Evolutionary conservation across 2,888 invertebrate species (phyloP), one percentile per base, ranked within the genome.

Genomic region (Pemphredon lugubris): DNA sequence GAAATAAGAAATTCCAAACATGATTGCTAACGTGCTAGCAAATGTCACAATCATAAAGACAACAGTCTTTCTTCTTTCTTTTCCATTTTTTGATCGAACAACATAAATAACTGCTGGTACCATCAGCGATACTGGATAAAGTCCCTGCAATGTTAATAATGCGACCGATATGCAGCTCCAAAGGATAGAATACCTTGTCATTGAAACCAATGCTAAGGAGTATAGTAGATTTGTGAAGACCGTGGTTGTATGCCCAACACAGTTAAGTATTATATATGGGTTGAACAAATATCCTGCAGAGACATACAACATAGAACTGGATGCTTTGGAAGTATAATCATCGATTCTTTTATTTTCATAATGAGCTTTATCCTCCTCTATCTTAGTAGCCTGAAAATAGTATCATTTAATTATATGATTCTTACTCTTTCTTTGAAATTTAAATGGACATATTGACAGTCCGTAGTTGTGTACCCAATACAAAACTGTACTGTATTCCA

Each of bases 181-280:
- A 14, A 94, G 60, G 69, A 93, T 90, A 44, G 92, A 91, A 2
- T 94, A 94, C 90, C 92, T 92, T 16, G 94, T 91, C 87, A 96
- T 93, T 42, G 93, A 93, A 85, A 93, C 93, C 30, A 98, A 91
- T 51, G 94, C 93, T 2, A 94, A 83, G 0, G 96, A 93, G 23
- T 96, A 91, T 47, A 95, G 92, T n/a, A 97, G 91, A 90, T 98
- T 98, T 81, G 95, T 95, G 79, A 98, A 94, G 9, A 97, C 96
- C 1, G 97, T 97, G 1, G 98, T 97, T 0, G 98, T 97, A 89
- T 95, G 93, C 7, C 96, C 97, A 26, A 95, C 94, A 90, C 97
- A 98, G 83, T 95, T 96, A 58, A 97, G 91, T 61, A 98, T 93
- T 26, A 95, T 94, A 87, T 96, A 96, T 0, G 98, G 98, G 90